phyloP scores from a whole-genome alignment of 2,113 vertebrate genomes.

The Thamnophis sirtalis region DNA sequence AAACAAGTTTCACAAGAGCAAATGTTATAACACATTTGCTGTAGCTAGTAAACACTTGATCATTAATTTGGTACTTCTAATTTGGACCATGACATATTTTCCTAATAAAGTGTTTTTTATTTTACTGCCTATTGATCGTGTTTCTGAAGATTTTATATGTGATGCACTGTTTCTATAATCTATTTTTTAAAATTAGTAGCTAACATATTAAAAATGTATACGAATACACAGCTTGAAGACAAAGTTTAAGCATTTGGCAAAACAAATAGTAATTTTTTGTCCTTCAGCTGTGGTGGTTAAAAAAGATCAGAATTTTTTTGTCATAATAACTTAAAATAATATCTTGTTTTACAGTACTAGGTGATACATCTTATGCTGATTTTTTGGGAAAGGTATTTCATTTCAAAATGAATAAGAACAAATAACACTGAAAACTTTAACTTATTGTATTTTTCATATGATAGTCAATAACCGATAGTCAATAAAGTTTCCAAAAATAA shows the following conservation, averaged over 20 bases:
- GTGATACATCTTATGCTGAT: not conserved
- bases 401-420: not conserved
- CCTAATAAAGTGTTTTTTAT: not conserved
- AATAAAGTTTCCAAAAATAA: not conserved
- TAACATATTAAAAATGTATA: conserved; percentile 36
- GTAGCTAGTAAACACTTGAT: not conserved
- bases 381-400: not conserved
- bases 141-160: not conserved
- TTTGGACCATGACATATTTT: not conserved
- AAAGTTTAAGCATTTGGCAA: conserved; percentile 41
- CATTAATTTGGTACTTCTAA: not conserved
- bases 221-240: conserved; percentile 32
- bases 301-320: not conserved
- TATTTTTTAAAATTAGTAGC: conserved; percentile 32
- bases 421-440: not conserved
- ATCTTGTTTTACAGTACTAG: not conserved
- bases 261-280: conserved; percentile 2
- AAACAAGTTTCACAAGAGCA: not conserved
- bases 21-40: not conserved
- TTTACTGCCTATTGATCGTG: not conserved
- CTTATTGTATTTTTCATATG: not conserved
- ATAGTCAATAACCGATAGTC: not conserved
- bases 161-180: conserved; percentile 3
- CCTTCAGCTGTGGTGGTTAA: not conserved
- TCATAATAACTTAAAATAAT: not conserved